Percentiles rank a stretch among this genome's conserved stretches.
Evolutionary conservation across 2,797 vertebrate genomes (phyloP).

Genomic region (Cossypha heuglini): DNA sequence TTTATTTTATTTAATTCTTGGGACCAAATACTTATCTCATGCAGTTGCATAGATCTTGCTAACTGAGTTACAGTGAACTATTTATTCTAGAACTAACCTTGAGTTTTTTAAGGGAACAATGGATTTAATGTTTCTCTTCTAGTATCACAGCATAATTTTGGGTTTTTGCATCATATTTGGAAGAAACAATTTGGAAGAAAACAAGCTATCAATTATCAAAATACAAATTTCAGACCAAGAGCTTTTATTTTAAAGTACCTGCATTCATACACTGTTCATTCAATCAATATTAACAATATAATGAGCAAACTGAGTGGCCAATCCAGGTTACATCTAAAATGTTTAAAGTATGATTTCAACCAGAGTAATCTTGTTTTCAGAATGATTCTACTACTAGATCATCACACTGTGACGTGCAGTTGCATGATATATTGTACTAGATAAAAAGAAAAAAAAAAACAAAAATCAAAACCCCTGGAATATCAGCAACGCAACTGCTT

Average conservation of each 20-base stretch:
- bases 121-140: not conserved
- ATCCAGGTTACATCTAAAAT: not conserved
- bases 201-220: not conserved
- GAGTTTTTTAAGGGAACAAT: not conserved
- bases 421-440: not conserved
- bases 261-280: not conserved
- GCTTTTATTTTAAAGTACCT: not conserved
- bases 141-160: not conserved
- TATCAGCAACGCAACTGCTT: not conserved
- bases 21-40: not conserved
- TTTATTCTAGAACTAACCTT: not conserved
- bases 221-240: not conserved
- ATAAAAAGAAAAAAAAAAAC: not conserved
- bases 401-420: not conserved
- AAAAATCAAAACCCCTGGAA: not conserved
- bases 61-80: not conserved
- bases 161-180: not conserved
- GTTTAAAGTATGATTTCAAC: not conserved
- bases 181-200: not conserved
- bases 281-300: not conserved
- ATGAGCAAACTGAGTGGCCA: not conserved
- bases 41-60: not conserved
- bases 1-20: not conserved
- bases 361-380: not conserved
- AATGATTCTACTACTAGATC: not conserved